Evolutionary conservation across 2,888 invertebrate genomes (phyloP).

Genomic region (Pantelozetes paolii): DNA sequence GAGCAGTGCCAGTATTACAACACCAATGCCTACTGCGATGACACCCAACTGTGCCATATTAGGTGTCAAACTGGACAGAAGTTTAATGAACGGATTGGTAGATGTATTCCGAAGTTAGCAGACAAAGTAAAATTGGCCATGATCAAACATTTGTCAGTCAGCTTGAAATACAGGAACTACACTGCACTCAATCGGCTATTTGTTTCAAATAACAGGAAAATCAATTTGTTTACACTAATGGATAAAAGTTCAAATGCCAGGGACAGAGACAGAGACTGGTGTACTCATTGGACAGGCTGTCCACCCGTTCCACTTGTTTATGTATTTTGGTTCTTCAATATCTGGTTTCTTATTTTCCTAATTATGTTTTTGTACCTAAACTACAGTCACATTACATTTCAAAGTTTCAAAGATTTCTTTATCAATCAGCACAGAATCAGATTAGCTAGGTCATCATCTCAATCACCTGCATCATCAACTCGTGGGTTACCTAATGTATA

Average conservation of each 20-base stretch:
- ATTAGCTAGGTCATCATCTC: too few species aligned
- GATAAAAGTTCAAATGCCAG: neutral
- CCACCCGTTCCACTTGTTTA: too few species aligned
- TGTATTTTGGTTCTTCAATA: too few species aligned
- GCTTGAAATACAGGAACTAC: neutral
- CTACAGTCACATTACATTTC: too few species aligned
- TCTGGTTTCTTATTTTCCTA: too few species aligned
- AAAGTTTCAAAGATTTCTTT: too few species aligned
- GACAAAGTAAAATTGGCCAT: neutral
- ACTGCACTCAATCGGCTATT: neutral
- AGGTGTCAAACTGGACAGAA: neutral
- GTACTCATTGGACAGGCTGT: too few species aligned
- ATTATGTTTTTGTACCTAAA: too few species aligned
- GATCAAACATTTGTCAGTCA: neutral
- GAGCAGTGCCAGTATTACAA: slow-evolving; percentile 26
- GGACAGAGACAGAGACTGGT: too few species aligned
- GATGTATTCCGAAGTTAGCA: neutral
- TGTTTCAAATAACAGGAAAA: neutral
- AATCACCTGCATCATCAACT: too few species aligned
- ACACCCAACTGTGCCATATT: neutral
- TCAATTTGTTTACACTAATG: slow-evolving; percentile 14
- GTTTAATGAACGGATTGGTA: neutral
- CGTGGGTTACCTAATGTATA: neutral
- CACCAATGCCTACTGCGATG: neutral
- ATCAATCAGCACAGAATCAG: too few species aligned